phyloP scores from a whole-genome alignment of 2,113 vertebrate genomes.

The Regulus satrapa region DNA sequence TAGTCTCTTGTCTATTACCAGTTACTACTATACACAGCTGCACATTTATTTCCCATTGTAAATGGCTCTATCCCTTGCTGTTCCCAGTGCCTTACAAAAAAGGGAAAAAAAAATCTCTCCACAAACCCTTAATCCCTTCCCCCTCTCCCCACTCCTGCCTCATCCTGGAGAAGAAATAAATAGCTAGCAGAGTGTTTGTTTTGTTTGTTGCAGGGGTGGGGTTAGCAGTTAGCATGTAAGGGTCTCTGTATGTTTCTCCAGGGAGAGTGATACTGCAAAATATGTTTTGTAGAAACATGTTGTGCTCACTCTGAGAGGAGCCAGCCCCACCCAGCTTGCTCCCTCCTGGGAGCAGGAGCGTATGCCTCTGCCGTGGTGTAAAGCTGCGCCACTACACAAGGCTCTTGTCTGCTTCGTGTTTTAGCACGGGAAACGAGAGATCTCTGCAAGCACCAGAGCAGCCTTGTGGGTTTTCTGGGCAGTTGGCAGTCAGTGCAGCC shows the following conservation, averaged over 20 bases:
- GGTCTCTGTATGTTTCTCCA: neutral
- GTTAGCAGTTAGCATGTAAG: neutral
- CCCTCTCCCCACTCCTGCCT: neutral
- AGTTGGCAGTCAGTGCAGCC: neutral
- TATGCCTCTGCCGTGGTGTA: fast-evolving
- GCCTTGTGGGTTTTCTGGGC: neutral
- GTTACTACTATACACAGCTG: neutral
- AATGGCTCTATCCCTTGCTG: neutral
- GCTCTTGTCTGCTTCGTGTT: neutral
- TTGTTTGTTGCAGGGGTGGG: neutral
- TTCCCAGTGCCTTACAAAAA: neutral
- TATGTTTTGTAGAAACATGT: neutral
- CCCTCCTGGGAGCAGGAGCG: neutral
- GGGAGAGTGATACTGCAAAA: neutral
- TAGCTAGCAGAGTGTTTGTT: neutral
- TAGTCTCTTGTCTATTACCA: neutral
- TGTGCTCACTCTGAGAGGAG: neutral
- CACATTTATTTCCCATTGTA: neutral
- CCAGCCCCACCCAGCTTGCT: fast-evolving
- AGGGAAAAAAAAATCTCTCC: fast-evolving
- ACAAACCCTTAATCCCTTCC: neutral
- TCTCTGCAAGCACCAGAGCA: neutral
- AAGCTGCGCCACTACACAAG: neutral
- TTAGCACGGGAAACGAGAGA: neutral
- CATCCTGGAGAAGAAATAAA: neutral